These are phyloP conservation scores for Orius insidiosus DNA, from an alignment of 1,140 invertebrate genomes.

Conservation along the genomic window DNA sequence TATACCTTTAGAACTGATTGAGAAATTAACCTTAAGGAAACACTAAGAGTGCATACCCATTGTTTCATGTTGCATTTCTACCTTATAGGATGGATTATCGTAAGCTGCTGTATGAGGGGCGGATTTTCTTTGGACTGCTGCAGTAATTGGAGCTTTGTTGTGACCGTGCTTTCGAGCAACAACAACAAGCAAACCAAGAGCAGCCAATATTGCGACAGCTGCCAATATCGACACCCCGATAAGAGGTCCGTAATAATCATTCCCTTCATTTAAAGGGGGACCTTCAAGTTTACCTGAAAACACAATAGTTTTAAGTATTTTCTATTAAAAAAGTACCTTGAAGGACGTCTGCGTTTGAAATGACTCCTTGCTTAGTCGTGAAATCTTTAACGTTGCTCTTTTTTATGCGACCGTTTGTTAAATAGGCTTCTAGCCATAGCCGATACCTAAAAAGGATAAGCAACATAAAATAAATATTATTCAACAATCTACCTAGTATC, in stretches of 20 bases:
- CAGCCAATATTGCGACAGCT: slow-evolving; percentile 60
- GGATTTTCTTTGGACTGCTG: slow-evolving; percentile 27
- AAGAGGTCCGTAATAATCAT: slow-evolving; percentile 69
- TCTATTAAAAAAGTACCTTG: slow-evolving; percentile 26
- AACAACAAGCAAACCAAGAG: slow-evolving; percentile 59
- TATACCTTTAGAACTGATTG: too few relatives aligned
- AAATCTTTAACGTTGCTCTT: slow-evolving; percentile 77
- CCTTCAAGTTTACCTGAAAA: slow-evolving; percentile 14
- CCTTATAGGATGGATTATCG: slow-evolving; percentile 87
- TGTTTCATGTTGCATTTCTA: slow-evolving; percentile 77
- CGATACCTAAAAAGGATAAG: slow-evolving; percentile 54
- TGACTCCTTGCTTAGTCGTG: slow-evolving; percentile 54
- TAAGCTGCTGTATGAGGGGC: slow-evolving; percentile 49
- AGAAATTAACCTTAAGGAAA: too few relatives aligned
- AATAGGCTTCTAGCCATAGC: slow-evolving; percentile 69
- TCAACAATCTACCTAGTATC: slow-evolving; percentile 38
- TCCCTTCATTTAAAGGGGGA: slow-evolving; percentile 19
- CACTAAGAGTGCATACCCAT: slow-evolving; percentile 41
- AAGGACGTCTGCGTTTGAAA: slow-evolving; percentile 33
- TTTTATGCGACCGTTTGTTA: slow-evolving; percentile 75
- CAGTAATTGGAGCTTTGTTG: slow-evolving; percentile 42
- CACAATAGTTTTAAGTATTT: slow-evolving; percentile 18
- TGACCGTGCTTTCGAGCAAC: slow-evolving; percentile 52
- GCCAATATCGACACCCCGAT: slow-evolving; percentile 75
- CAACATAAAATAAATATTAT: not conserved